Evolutionary conservation across 2,888 invertebrate genomes (phyloP).

Genomic region (Phaonia tiefii): DNA sequence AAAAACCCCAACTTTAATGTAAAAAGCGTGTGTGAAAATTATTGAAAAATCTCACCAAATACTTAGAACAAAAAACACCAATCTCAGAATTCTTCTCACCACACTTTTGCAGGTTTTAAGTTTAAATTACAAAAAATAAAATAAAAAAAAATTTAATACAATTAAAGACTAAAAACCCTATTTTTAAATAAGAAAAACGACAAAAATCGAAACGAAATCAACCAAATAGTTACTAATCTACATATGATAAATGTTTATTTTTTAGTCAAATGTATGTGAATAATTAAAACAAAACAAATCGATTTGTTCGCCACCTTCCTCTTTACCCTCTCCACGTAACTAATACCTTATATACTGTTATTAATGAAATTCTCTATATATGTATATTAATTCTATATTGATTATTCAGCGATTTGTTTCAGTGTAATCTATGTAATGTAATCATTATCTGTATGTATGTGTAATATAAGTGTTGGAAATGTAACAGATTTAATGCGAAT

Average conservation of each 20-base stretch:
- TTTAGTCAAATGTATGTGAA: slow-evolving; percentile 59
- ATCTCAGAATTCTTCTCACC: slow-evolving; percentile 34
- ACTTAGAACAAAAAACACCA: slow-evolving; percentile 15
- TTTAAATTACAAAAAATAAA: slow-evolving; percentile 14
- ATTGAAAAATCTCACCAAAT: slow-evolving; percentile 10
- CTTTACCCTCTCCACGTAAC: no score
- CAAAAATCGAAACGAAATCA: slow-evolving; percentile 4
- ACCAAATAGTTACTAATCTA: slow-evolving; percentile 35
- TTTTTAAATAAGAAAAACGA: slow-evolving; percentile 13
- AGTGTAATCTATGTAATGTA: slow-evolving; percentile 5
- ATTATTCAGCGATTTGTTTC: no score
- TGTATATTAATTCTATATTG: background rate
- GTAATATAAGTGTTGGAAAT: slow-evolving; percentile 19
- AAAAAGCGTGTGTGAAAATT: slow-evolving; percentile 24
- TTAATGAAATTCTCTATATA: no score
- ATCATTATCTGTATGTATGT: slow-evolving; percentile 1
- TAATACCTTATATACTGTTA: no score
- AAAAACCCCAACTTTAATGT: slow-evolving; percentile 25
- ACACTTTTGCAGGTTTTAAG: slow-evolving; percentile 33
- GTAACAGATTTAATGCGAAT: slow-evolving; percentile 3
- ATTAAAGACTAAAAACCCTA: slow-evolving; percentile 2
- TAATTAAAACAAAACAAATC: slow-evolving; percentile 26
- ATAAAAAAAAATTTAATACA: slow-evolving; percentile 29
- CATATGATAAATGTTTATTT: slow-evolving; percentile 53
- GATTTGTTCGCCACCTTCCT: slow-evolving; percentile 20